Evolutionary conservation across 2,797 vertebrate genomes (phyloP).

Genomic region (Manis pentadactyla): DNA sequence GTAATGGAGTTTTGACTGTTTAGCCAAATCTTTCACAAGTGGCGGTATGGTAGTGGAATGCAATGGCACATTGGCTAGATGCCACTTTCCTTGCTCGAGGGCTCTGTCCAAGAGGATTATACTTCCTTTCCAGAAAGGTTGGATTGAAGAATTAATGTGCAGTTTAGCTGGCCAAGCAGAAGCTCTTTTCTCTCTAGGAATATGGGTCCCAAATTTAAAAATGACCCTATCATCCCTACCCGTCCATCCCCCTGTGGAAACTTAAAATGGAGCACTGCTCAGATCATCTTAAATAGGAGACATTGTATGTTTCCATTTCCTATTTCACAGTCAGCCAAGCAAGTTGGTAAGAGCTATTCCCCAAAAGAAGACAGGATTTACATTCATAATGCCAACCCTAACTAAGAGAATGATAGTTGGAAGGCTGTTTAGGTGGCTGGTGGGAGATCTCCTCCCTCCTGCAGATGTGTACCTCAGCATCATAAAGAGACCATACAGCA

Average conservation of each 20-base stretch:
- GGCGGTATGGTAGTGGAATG: neutral
- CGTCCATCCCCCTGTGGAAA: neutral
- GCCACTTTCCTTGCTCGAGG: neutral
- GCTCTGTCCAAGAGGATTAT: neutral
- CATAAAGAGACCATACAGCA: neutral
- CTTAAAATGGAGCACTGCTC: neutral
- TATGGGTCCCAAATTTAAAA: neutral
- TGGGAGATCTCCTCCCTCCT: neutral
- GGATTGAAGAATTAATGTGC: neutral
- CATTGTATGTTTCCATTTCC: neutral
- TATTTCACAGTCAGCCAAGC: neutral
- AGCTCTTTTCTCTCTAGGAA: neutral
- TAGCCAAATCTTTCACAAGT: neutral
- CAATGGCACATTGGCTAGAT: neutral
- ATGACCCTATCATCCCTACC: neutral
- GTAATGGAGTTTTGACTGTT: neutral
- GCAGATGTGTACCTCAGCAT: neutral
- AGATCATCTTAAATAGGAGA: neutral
- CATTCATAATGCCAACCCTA: neutral
- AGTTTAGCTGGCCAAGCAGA: neutral
- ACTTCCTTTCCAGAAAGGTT: neutral
- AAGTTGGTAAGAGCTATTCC: neutral
- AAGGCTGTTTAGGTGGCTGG: neutral
- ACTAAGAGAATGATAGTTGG: neutral
- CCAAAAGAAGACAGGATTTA: neutral